These are phyloP conservation scores for Autographa gamma DNA, from an alignment of 2,888 invertebrate species.

Conservation along the genomic window DNA sequence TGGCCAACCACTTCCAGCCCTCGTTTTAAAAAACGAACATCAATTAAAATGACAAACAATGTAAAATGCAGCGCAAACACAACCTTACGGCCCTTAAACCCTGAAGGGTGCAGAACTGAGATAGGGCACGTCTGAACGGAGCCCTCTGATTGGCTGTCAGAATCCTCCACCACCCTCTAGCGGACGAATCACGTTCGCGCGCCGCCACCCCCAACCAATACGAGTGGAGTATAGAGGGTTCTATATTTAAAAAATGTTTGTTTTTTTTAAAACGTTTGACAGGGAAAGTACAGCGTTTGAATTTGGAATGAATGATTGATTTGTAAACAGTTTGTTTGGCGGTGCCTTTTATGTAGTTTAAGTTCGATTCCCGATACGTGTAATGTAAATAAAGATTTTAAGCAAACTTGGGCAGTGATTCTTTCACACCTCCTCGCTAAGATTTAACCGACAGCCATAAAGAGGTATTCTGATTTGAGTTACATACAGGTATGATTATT, in stretches of 20 bases:
- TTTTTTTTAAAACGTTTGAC: conserved; percentile 57
- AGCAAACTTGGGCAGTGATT: neutral
- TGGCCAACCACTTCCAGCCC: conserved; percentile 60
- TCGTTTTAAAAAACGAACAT: conserved; percentile 77
- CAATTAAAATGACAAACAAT: conserved; percentile 86
- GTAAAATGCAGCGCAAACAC: conserved; percentile 85
- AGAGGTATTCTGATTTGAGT: too few relatives aligned
- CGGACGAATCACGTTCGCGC: conserved; percentile 71
- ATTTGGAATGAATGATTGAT: conserved; percentile 50
- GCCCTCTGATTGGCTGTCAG: conserved; percentile 72
- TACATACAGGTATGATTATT: too few relatives aligned
- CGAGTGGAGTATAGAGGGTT: conserved; percentile 46
- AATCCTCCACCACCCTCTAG: conserved; percentile 65
- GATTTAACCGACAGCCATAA: neutral
- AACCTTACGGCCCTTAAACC: conserved; percentile 79
- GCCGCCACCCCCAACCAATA: conserved; percentile 65
- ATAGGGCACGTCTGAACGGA: conserved; percentile 80
- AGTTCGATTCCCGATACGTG: neutral
- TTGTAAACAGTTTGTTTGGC: conserved; percentile 42
- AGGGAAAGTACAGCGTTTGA: conserved; percentile 53
- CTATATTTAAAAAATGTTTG: conserved; percentile 62
- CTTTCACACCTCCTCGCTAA: conserved; percentile 2
- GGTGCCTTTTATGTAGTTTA: conserved; percentile 15
- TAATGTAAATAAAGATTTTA: neutral
- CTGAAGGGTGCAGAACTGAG: conserved; percentile 75